Base-by-base conservation (phyloP, 64 coral and sea anemone genomes). In the Cladopsammia gracilis region DNA sequence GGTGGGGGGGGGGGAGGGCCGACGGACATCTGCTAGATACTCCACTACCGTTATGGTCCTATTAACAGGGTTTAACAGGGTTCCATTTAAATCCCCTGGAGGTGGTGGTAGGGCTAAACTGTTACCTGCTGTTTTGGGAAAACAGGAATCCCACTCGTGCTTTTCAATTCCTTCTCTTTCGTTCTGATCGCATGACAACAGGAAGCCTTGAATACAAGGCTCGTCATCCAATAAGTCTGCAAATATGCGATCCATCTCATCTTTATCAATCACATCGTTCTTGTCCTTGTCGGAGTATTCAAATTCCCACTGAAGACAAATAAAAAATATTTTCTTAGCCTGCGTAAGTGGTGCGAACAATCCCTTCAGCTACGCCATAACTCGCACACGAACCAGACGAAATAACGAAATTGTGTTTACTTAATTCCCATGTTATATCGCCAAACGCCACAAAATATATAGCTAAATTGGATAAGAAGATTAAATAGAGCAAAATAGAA, bases 251-350 rank as follows among this genome's bases (percentile, higher is more conserved):
- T 66, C 58, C 5, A 92, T 77, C 60, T 92, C 90, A 20, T 48
- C 58, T 23, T 51, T 62, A 34, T 86, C 69, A 6, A 92, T 57
- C 8, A 48, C 19, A 7, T 66, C 25, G 59, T 92, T 86, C 10
- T 53, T 66, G 62, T 92, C 43, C 0, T 18, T 15, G 82, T 92
- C 90, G 10, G 64, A 42, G 42, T 72, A 64, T 8, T 86, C 71
- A 62, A 92, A 92, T 77, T 92, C 90, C 90, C 90, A 92, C 90
- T 92, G 16, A 65, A 66, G 10, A 60, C 6, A 49, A 49, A 22
- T 9, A 6, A 25, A 45, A 13, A 13, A 52, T 50, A 23, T 18
- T 47, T 61, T 15, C 69, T 72, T 72, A 72, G 10, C 1, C 4
- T 5, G 10, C 43, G 22, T 34, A 25, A 10, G 10, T 23, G 69